Conservation (phyloP, 1,140 invertebrate genomes). For the Drosophila aff. region DNA sequence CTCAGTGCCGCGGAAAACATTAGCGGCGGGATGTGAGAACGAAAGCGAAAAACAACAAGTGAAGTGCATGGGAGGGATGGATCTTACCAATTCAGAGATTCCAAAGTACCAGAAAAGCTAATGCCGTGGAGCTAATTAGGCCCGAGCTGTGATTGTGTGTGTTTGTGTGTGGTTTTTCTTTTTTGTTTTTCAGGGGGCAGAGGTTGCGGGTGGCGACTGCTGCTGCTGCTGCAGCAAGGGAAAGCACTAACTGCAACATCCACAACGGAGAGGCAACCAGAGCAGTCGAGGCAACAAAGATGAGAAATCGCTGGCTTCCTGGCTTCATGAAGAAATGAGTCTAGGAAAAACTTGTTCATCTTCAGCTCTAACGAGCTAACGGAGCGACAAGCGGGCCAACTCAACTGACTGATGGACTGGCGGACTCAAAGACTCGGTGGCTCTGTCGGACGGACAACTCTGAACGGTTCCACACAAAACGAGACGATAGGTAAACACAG, state of each 20-base stretch:
- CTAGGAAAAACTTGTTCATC: constrained; percentile 78
- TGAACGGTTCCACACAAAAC: constrained; percentile 42
- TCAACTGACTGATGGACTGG: constrained; percentile 27
- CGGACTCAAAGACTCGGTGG: constrained; percentile 1
- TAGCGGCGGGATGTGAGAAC: constrained; percentile 62
- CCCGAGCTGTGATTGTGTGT: constrained; percentile 29
- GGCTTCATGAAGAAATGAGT: constrained; percentile 61
- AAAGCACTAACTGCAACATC: constrained; percentile 52
- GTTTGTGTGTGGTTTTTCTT: constrained; percentile 17
- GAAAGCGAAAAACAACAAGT: constrained; percentile 72
- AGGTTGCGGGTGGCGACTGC: constrained; percentile 49
- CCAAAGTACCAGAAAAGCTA: constrained; percentile 30
- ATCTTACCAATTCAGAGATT: constrained; percentile 38
- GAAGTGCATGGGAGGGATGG: constrained; percentile 32
- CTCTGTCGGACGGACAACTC: constrained; percentile 21
- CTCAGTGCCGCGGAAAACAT: constrained; percentile 46
- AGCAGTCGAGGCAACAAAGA: constrained; percentile 55
- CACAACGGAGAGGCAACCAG: constrained; percentile 20
- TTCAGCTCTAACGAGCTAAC: constrained; percentile 71
- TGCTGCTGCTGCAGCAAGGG: constrained; percentile 16
- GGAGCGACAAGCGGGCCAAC: constrained; percentile 49
- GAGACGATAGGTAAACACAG: constrained; percentile 44
- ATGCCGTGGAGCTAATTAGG: constrained; percentile 66
- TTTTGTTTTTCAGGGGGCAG: constrained; percentile 7
- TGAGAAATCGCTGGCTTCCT: constrained; percentile 78